Evolutionary conservation across 1,140 invertebrate genomes (phyloP), one percentile per base, ranked within the genome.

Genomic region (Bombus sibiricus): DNA sequence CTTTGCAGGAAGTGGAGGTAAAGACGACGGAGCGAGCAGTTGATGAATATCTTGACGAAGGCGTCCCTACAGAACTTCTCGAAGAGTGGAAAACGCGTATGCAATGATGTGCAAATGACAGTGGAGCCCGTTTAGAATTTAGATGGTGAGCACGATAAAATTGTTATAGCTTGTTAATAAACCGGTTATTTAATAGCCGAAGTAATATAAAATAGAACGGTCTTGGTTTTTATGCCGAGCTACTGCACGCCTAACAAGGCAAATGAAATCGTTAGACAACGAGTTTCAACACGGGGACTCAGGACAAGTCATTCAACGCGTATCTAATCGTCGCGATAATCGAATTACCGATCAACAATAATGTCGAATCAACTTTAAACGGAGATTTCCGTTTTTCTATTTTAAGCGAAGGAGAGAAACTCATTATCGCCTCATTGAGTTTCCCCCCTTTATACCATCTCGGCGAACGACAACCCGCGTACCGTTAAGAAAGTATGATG

Each of bases 111-210:
- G 47, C 47, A 53, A 22, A 22, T 53, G 47, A 53, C 47, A 22
- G 47, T 2, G 18, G 1, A 53, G 47, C 18, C 18, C 22, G 47
- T 22, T 53, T 53, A 22, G 47, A 53, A 22, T 53, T 53, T 62
- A 62, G 59, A 62, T n/a, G 59, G 28, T 13, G 28, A 62, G 28
- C 28, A 62, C 10, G 59, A n/a, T 62, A 28, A 62, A 62, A 62
- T 62, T 62, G 28, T 62, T 62, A n/a, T n/a, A 62, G 59, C 59
- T 62, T n/a, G 59, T 62, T 62, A 62, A 62, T n/a, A 62, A 62
- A 62, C 28, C 28, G 28, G 59, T 62, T 28, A 62, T 62, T 62
- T 62, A n/a, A 62, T 62, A 62, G 28, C 12, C 12, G 59, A n/a
- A 62, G 28, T 62, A n/a, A 13, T 34, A 47, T 47, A 74, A 81